Evolutionary conservation across 2,888 invertebrate genomes (phyloP).

Genomic region (Nematopogon swammerdamellus): DNA sequence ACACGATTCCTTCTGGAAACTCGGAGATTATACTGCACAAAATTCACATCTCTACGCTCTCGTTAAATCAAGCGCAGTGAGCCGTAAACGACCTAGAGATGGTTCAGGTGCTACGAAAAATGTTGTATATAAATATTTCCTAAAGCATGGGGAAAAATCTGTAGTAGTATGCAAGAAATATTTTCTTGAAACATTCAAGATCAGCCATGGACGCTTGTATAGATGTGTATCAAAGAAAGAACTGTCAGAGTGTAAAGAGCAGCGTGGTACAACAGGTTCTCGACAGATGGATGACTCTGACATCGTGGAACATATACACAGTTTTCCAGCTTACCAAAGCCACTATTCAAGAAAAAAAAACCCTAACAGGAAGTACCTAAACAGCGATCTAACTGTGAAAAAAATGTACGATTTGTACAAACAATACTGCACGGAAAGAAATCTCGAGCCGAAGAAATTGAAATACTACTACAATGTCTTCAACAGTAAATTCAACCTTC

Average conservation of each 20-base stretch:
- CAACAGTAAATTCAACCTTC: conserved; percentile 11
- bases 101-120: conserved; percentile 7
- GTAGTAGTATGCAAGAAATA: conserved; percentile 4
- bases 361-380: conserved; percentile 15
- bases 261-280: conserved; percentile 13
- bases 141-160: no score
- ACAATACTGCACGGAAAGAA: conserved; percentile 9
- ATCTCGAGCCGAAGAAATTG: conserved; percentile 6
- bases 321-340: conserved; percentile 16
- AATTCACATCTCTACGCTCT: conserved; percentile 13
- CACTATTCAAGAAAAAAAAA: conserved; percentile 15
- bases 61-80: conserved; percentile 9
- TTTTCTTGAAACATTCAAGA: conserved; percentile 9
- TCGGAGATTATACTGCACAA: conserved; percentile 12
- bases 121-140: not conserved
- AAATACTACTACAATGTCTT: conserved; percentile 11
- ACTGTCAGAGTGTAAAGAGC: conserved; percentile 11
- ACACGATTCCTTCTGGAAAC: conserved; percentile 8
- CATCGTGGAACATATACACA: conserved; percentile 11
- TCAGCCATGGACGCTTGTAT: conserved; percentile 13
- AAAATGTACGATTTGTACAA: conserved; percentile 13
- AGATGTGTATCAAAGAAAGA: conserved; percentile 9
- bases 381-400: conserved; percentile 10
- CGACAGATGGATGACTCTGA: conserved; percentile 14
- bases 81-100: conserved; percentile 14